Evolutionary conservation across 2,113 vertebrate genomes (phyloP), one percentile per base, ranked within the genome.

Genomic region (Pangasianodon hypophthalmus): DNA sequence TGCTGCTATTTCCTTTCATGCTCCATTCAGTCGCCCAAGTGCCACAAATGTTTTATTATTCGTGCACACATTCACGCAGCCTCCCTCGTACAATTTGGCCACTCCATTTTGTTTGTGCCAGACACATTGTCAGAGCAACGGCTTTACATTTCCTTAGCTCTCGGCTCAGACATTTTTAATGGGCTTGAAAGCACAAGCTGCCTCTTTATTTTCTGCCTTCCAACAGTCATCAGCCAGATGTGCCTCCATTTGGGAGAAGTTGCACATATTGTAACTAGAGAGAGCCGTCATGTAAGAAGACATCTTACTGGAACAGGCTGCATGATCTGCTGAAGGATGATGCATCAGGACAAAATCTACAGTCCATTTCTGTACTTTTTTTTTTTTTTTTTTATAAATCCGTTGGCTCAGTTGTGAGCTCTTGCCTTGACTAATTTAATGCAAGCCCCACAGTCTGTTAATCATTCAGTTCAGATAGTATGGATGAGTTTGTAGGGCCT

Each of bases 11-110:
- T 77, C 79, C 88, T 88, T 87, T 88, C 67, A 75, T 50, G 58
- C 88, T 85, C 86, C 67, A 88, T 89, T 90, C 86, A 88, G 86
- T 73, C 60, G 86, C 67, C 73, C 54, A 86, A 88, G 67, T 52
- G 83, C 84, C 92, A 92, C 92, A 91, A 87, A 92, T 90, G 89
- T 92, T 92, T 92, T 85, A 90, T 90, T 91, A 90, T 91, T 84
- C 32, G n/a, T 75, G 88, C 89, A 83, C 67, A n/a, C 90, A 90
- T 87, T 92, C 90, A 90, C 87, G 86, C 52, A 64, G 84, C 88
- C 67, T 80, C 89, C 82, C 84, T 85, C 54, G 46, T 87, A 87
- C 90, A 88, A 84, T 91, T 89, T 86, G 89, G 87, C 80, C 0
- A 64, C 89, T 91, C 90, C 89, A 89, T 92, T 92, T 90, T 90